Conservation (phyloP, 2,888 invertebrate genomes). For the Tenthredo notha region DNA sequence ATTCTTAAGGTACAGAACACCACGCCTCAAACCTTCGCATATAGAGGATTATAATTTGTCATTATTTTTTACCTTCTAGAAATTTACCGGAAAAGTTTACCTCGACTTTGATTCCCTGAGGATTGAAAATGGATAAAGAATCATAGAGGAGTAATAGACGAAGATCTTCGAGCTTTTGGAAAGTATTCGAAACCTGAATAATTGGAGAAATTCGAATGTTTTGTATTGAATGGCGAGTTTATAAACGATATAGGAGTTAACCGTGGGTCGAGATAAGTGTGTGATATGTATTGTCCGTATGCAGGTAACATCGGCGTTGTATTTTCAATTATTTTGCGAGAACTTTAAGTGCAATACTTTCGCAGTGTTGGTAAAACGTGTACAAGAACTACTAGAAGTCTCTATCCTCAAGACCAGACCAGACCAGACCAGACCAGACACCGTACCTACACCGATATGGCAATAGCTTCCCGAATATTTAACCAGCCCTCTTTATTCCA, state of each 20-base stretch:
- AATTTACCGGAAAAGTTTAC: background rate
- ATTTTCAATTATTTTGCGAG: slow-evolving; percentile 6
- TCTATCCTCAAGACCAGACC: slow-evolving; percentile 5
- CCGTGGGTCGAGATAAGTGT: slow-evolving; percentile 19
- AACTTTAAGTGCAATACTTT: slow-evolving; percentile 12
- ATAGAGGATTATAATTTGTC: background rate
- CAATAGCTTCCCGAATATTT: slow-evolving; percentile 29
- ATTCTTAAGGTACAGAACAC: background rate
- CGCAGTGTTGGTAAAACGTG: background rate
- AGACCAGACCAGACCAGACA: slow-evolving; percentile 15
- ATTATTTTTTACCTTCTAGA: background rate
- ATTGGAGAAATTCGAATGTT: background rate
- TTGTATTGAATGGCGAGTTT: background rate
- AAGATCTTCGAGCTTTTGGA: no score
- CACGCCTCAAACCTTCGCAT: background rate
- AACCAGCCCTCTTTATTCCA: slow-evolving; percentile 35
- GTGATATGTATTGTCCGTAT: slow-evolving; percentile 32
- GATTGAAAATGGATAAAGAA: no score
- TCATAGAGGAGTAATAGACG: no score
- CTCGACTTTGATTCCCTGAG: background rate
- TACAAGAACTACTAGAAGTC: slow-evolving; percentile 37
- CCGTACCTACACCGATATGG: slow-evolving; percentile 1
- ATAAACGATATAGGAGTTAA: background rate
- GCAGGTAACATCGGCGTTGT: background rate
- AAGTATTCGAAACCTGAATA: background rate